phyloP scores from a whole-genome alignment of 2,797 vertebrate species.

The Botia kubotai region DNA sequence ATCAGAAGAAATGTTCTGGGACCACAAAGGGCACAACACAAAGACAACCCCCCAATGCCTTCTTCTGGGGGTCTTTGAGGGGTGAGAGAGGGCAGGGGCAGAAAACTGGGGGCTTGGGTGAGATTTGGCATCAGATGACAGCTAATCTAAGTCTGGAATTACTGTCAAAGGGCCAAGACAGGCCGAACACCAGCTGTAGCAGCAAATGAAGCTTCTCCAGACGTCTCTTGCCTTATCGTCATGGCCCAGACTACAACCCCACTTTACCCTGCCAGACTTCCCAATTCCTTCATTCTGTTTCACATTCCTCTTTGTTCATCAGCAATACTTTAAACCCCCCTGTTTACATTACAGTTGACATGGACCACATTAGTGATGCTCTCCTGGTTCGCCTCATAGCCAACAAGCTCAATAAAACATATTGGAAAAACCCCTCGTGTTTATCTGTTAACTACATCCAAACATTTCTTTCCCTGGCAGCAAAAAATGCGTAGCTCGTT shows the following conservation, averaged over 20 bases:
- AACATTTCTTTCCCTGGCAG: conserved; percentile 26
- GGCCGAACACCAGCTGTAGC: conserved; percentile 60
- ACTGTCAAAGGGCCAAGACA: conserved; percentile 56
- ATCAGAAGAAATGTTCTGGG: conserved; percentile 17
- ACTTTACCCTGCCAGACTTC: conserved; percentile 32
- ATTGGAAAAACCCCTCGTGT: not conserved
- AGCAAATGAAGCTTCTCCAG: conserved; percentile 50
- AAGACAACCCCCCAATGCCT: not conserved
- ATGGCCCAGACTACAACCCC: conserved; percentile 61
- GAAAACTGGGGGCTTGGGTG: conserved; percentile 56
- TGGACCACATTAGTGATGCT: conserved; percentile 21
- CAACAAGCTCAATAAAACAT: conserved; percentile 22
- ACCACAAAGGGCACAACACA: conserved; percentile 22
- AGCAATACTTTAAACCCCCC: conserved; percentile 37
- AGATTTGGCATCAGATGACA: conserved; percentile 65
- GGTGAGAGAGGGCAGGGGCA: conserved; percentile 22
- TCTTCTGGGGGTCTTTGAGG: conserved; percentile 11
- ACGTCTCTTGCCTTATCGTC: conserved; percentile 57
- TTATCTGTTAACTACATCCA: not conserved
- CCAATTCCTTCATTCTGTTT: conserved; percentile 29
- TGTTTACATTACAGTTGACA: not conserved
- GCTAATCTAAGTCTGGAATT: conserved; percentile 67
- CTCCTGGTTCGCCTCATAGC: not conserved
- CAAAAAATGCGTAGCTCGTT: not conserved
- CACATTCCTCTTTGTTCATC: conserved; percentile 44